Base-by-base conservation (phyloP, 2,797 vertebrate species). In the Selene dorsalis region DNA sequence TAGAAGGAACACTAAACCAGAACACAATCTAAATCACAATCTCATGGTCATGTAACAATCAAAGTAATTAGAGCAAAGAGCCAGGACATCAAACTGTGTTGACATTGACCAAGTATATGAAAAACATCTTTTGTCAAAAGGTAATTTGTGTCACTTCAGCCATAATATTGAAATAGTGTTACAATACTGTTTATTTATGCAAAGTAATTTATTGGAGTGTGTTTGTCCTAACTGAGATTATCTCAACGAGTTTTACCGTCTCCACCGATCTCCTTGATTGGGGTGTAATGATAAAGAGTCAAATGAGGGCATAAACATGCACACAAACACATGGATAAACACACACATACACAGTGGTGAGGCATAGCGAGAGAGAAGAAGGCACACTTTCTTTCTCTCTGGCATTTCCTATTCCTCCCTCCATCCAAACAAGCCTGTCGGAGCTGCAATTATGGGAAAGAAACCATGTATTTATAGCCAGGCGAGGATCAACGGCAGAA, bases 381-480 rank as follows among this genome's bases (percentile, higher is more conserved):
- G 53, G 59, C 72, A 55, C 69, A 56, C 70, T 77, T 69, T 82
- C 77, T 84, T 87, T 61, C 80, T 89, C 80, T 65, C 70, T 80
- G 86, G 86, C 86, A 86, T 91, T 92, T 92, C 88, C 88, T 87
- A 84, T 86, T 87, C 74, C 91, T 91, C 87, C 86, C 81, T 90
- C 80, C 88, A 84, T 93, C 90, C 90, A 92, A 94, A 93, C 91
- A 92, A 89, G 88, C 80, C 83, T 52, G 84, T 82, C 59, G 61
- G 84, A 88, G 88, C 88, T 92, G 90, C 92, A 94, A 94, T 95
- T 94, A 94, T 86, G 87, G 91, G 92, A 90, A 93, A 92, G 90
- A 93, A 94, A 92, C 80, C 87, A 80, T 93, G 90, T 95, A 95
- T 95, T 95, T 94, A 93, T 95, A 95, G 93, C 87, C 82, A 75